Base-by-base conservation (phyloP, 2,113 vertebrate genomes). In the Cromileptes altivelis region DNA sequence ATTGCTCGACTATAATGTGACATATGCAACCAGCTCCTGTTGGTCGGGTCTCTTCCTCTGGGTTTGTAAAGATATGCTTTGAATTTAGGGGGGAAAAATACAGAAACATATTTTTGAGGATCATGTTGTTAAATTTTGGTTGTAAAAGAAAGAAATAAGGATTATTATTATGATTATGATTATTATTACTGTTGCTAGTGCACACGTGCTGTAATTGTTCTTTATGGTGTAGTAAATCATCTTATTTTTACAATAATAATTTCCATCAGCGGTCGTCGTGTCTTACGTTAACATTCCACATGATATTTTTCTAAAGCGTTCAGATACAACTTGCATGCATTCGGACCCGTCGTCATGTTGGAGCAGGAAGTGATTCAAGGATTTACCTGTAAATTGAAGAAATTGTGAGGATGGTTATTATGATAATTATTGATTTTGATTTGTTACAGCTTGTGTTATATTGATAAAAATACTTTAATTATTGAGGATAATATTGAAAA, bases 171-270 rank as follows among this genome's bases (percentile, higher is more conserved):
- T 37, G 33, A 37, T 37, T 37, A 6, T 37, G 33, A 37, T 37
- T 37, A 37, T 37, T 37, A 37, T 37, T 37, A 96, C 90, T 95
- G 95, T 98, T 96, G 95, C 95, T 96, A 96, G 96, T 97, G 96
- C 95, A 96, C 94, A 94, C 96, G 96, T 97, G 96, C 91, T 96
- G 96, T 98, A 96, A 94, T 96, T 95, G 96, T 97, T 97, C 91
- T 96, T 96, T 93, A 9, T 53, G 93, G 92, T 97, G 97, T 96
- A 91, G 95, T 96, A 95, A 95, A 96, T 94, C 94, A 95, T 94
- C 81, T 76, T 75, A 91, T 85, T 74, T 95, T 97, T 95, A 92
- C 90, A 81, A 84, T 93, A n/a, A 90, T 96, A n/a, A 90, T 96
- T 96, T 96, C 88, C 91, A 94, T 94, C 92, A 90, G 93, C 92